Evolutionary conservation across 2,888 invertebrate species (phyloP), one percentile per base, ranked within the genome.

Genomic region (Oscheius sp.): DNA sequence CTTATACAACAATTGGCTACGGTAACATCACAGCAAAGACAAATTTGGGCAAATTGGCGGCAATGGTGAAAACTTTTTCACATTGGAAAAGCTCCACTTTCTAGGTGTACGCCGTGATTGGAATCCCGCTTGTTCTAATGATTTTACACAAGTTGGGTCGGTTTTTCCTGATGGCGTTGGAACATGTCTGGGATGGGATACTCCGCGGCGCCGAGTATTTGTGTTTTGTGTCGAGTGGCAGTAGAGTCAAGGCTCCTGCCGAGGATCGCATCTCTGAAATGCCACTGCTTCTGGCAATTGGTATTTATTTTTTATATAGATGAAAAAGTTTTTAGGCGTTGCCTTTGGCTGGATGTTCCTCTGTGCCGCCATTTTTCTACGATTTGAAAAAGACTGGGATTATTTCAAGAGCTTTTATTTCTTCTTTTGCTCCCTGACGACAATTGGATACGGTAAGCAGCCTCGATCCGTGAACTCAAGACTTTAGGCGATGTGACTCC

Each of bases 371-470:
- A 86, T 88, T 13, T 88, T 87, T 69, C 79, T 86, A 9, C 59
- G 77, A 64, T 87, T 88, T 63, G 87, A 88, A 64, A 83, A 85
- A 52, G 86, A 87, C 61, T 88, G 88, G 88, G 88, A 88, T 74
- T 88, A 88, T 74, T 88, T 88, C 70, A 88, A 87, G 73, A 85
- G 85, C 74, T 88, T 88, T 69, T 88, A 88, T 69, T 88, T 88
- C 72, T 86, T 88, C 71, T 88, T 88, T 69, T 87, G 87, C 63
- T 86, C 85, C 0, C 74, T 88, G 7, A 88, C 88, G 1, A 88
- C 88, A 2, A 88, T 88, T 46, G 88, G 88, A 69, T 88, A 86
- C 69, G 88, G 88, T 85, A 25, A 12, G 18, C 49, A 46, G 46
- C 9, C 1, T n/a, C 43, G 21, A 49, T 25, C 29, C 7, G 13